Conservation (phyloP, 2,797 vertebrate species). For the Fistularia commersonii region DNA sequence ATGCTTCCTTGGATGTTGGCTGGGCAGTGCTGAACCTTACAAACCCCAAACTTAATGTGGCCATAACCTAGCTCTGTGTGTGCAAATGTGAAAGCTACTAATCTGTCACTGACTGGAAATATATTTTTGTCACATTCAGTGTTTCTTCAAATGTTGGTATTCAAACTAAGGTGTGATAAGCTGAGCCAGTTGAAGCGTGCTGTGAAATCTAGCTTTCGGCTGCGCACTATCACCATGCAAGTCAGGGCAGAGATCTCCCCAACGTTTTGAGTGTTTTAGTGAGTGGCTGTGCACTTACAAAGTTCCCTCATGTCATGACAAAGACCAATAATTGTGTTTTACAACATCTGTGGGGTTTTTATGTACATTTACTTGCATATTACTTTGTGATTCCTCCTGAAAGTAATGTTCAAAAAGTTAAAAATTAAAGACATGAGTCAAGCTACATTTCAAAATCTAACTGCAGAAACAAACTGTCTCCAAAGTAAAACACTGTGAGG, state of each 20-base stretch:
- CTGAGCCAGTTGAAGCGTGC: conserved; percentile 68
- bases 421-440: conserved; percentile 15
- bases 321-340: conserved; percentile 46
- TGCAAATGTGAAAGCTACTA: conserved; percentile 14
- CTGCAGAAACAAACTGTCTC: too few species aligned
- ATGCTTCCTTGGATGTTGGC: too few species aligned
- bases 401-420: conserved; percentile 12
- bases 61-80: background rate
- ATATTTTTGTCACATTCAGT: conserved; percentile 20
- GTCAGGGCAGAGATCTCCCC: conserved; percentile 66
- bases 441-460: too few species aligned
- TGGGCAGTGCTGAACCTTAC: too few species aligned
- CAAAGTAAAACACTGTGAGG: too few species aligned
- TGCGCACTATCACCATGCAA: conserved; percentile 64
- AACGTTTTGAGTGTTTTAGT: conserved; percentile 30
- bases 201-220: conserved; percentile 66
- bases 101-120: conserved; percentile 5
- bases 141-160: conserved; percentile 56
- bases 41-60: too few species aligned
- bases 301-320: conserved; percentile 54
- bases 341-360: conserved; percentile 8
- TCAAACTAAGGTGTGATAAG: conserved; percentile 62
- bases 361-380: background rate
- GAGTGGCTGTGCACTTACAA: conserved; percentile 17
- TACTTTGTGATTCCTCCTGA: conserved; percentile 19